Percentiles rank a stretch among this genome's conserved stretches.
phyloP scores from a whole-genome alignment of 1,140 invertebrate species.

The Eupristina koningsbergeri region DNA sequence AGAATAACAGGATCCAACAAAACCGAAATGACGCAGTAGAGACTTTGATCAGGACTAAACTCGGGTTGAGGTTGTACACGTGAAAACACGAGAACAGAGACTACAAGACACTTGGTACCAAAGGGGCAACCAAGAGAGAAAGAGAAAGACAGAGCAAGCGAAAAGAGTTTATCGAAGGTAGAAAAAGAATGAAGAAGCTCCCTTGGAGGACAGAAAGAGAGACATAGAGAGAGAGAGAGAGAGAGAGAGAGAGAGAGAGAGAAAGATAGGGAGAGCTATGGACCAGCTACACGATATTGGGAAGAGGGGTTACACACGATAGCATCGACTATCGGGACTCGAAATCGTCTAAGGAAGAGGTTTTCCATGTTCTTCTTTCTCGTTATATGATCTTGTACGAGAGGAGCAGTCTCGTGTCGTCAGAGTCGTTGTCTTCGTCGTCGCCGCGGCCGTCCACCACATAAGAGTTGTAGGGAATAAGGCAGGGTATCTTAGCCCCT shows the following conservation, averaged over 20 bases:
- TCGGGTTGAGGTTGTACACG: not conserved
- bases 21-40: not conserved
- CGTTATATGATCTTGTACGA: conserved; percentile 72
- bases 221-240: no score
- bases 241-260: conserved; percentile 9
- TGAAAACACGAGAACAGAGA: conserved; percentile 6
- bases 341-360: conserved; percentile 71
- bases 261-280: conserved; percentile 50
- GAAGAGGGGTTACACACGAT: conserved; percentile 68
- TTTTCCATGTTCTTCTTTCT: conserved; percentile 72
- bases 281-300: conserved; percentile 45
- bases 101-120: not conserved
- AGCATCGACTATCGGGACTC: conserved; percentile 67
- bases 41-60: not conserved
- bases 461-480: no score
- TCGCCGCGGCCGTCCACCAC: not conserved
- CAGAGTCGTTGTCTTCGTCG: not conserved
- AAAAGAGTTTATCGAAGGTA: conserved; percentile 33
- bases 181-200: conserved; percentile 51
- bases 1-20: not conserved
- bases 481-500: conserved; percentile 49
- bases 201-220: conserved; percentile 24
- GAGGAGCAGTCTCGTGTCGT: conserved; percentile 54
- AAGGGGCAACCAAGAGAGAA: not conserved
- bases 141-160: conserved; percentile 45